Evolutionary conservation across 2,888 invertebrate species (phyloP), one percentile per base, ranked within the genome.

Genomic region (Sialis lutaria): DNA sequence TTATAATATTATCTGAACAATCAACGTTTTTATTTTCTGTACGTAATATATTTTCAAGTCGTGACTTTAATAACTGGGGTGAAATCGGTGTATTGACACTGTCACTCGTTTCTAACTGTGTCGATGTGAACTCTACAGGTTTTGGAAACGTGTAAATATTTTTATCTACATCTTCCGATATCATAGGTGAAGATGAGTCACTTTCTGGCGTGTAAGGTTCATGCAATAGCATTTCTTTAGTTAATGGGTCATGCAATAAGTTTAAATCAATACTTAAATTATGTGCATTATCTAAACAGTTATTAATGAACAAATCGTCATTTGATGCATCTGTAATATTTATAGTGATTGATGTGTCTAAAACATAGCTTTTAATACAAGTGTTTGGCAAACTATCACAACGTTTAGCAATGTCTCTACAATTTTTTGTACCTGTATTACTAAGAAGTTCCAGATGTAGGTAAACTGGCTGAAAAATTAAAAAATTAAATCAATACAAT

Each of bases 161-260:
- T 44, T 67, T 53, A 45, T 68, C 65, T 40, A 58, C 55, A 5
- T 65, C 57, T 51, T 69, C 75, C 0, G 34, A 12, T 12, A 73
- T 69, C 50, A 71, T 70, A 0, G 85, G 84, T 41, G 82, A 80
- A 55, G 77, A 82, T 22, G 84, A 83, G 56, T 85, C 85, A 61
- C 83, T 84, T 57, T 86, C 86, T n/a, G 86, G 86, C 0, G 86
- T 86, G 56, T 86, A 86, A 0, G 86, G 85, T 55, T 83, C 83
- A 56, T 77, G 64, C 57, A 56, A 54, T 34, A 65, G 55, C 64
- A 63, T 64, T 48, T 61, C 64, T 53, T 65, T 65, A 55, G 68
- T 61, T 52, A 69, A 65, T 50, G 62, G 65, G 55, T 72, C 70
- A 64, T 72, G 72, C 67, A 73, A 64, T 53, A 71, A 60, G 57